phyloP scores from a whole-genome alignment of 37 sponge, comb jelly and placozoan genomes.

The Mnemiopsis leidyi region DNA sequence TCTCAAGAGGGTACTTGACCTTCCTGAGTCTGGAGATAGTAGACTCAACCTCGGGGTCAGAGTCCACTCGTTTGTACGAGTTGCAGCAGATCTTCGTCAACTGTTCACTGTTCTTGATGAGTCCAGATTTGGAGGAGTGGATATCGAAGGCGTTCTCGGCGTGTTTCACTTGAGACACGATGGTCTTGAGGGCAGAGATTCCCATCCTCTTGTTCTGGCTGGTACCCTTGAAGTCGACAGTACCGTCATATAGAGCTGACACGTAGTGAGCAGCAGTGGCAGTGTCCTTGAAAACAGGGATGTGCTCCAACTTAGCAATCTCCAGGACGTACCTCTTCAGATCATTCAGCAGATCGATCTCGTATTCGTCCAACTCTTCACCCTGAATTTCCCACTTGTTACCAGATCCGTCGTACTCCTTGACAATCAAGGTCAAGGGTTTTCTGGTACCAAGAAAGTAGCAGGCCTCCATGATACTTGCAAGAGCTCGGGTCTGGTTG shows the following conservation, averaged over 20 bases:
- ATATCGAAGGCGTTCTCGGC: not conserved
- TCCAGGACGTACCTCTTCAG: slow-evolving; percentile 32
- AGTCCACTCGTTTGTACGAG: not conserved
- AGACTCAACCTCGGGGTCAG: not conserved
- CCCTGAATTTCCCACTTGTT: not conserved
- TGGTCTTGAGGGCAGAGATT: slow-evolving; percentile 5
- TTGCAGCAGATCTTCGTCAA: not conserved
- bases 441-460: slow-evolving; percentile 71
- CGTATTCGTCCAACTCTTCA: slow-evolving; percentile 12
- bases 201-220: slow-evolving; percentile 7
- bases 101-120: not conserved
- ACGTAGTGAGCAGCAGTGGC: slow-evolving; percentile 19
- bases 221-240: not conserved
- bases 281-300: slow-evolving; percentile 28
- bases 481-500: slow-evolving; percentile 79
- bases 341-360: not conserved
- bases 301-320: slow-evolving; percentile 12
- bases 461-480: slow-evolving; percentile 83
- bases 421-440: slow-evolving; percentile 23
- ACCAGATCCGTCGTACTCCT: not conserved
- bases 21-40: not conserved
- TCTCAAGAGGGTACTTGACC: slow-evolving; percentile 2
- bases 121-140: not conserved
- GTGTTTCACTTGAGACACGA: not conserved
- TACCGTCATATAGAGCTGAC: not conserved